phyloP scores from a whole-genome alignment of 1,140 invertebrate genomes.

The Drosophila biarmipes region DNA sequence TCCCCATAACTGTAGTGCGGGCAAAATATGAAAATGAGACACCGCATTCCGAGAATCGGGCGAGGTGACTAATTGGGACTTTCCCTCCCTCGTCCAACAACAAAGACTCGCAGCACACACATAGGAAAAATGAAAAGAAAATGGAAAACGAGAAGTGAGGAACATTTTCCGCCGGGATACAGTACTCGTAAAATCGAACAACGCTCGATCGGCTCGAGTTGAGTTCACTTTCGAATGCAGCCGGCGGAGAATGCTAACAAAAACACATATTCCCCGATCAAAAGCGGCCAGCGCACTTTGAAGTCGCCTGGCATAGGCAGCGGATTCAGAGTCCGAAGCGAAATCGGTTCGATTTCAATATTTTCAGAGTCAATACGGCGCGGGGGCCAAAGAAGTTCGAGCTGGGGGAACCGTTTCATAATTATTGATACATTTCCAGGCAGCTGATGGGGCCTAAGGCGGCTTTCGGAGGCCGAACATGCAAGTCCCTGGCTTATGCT shows the following conservation, averaged over 20 bases:
- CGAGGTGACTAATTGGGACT: conserved; percentile 77
- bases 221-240: conserved; percentile 53
- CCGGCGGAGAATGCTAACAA: conserved; percentile 30
- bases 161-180: conserved; percentile 13
- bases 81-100: conserved; percentile 62
- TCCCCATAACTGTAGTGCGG: conserved; percentile 54
- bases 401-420: conserved; percentile 8
- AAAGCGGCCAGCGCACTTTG: conserved; percentile 49
- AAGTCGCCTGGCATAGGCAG: conserved; percentile 33
- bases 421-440: conserved; percentile 9
- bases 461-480: neutral
- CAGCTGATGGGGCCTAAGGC: neutral
- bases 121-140: neutral
- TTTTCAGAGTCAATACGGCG: conserved; percentile 33
- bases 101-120: conserved; percentile 1
- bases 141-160: neutral
- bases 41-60: conserved; percentile 30
- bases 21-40: conserved; percentile 56
- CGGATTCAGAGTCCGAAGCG: neutral
- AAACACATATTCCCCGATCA: conserved; percentile 50
- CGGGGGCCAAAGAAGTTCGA: neutral
- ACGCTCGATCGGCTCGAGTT: conserved; percentile 42
- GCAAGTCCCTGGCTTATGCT: conserved; percentile 22
- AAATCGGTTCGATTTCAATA: conserved; percentile 41
- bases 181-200: conserved; percentile 33